phyloP scores from a whole-genome alignment of 2,113 vertebrate species.

The Myiopsitta monachus region DNA sequence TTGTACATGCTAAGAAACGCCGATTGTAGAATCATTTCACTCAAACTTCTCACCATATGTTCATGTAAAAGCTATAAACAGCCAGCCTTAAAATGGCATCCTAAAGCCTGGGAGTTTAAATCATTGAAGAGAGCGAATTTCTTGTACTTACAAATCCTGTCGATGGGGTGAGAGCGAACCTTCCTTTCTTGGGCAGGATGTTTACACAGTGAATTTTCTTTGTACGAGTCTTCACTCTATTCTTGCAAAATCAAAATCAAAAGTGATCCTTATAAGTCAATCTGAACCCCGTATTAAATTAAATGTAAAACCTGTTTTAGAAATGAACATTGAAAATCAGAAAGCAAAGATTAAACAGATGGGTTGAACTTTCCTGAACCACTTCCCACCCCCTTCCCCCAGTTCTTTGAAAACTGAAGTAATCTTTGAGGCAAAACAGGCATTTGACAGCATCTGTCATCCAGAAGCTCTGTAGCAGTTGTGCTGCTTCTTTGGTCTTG shows the following conservation, averaged over 20 bases:
- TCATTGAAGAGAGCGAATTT: slow-evolving; percentile 28
- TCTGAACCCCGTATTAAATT: slow-evolving; percentile 23
- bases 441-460: not conserved
- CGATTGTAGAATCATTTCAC: not conserved
- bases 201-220: slow-evolving; percentile 18
- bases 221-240: slow-evolving; percentile 15
- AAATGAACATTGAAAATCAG: slow-evolving; percentile 39
- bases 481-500: not conserved
- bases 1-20: not conserved
- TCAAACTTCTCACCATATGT: slow-evolving; percentile 11
- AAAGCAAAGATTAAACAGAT: not conserved
- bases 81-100: not conserved
- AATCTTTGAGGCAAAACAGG: slow-evolving; percentile 13
- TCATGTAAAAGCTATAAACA: not conserved
- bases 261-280: slow-evolving; percentile 54
- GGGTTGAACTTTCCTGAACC: not conserved
- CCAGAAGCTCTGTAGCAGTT: not conserved
- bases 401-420: not conserved
- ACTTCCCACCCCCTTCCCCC: fast-evolving
- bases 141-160: slow-evolving; percentile 27
- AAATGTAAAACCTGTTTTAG: slow-evolving; percentile 8
- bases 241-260: slow-evolving; percentile 34
- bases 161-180: not conserved
- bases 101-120: not conserved
- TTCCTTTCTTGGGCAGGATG: not conserved